These are phyloP conservation scores for Herpailurus yagouaroundi DNA, from an alignment of 2,113 vertebrate genomes.

Conservation along the genomic window DNA sequence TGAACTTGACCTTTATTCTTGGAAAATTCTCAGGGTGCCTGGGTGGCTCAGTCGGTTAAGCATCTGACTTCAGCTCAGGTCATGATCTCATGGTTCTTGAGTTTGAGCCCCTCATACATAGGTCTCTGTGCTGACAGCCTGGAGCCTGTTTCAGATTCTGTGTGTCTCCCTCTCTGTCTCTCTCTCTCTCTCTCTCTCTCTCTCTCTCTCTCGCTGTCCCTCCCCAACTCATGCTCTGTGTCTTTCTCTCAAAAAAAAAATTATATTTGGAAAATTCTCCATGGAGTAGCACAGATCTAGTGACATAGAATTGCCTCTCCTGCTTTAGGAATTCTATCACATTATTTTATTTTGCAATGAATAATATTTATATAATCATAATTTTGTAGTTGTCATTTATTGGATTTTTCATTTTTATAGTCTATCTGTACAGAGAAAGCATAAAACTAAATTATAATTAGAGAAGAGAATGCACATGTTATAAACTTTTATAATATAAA, in stretches of 20 bases:
- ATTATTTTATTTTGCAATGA: not conserved
- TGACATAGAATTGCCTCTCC: not conserved
- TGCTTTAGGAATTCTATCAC: not conserved
- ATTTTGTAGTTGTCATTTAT: not conserved
- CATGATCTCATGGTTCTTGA: too few species aligned
- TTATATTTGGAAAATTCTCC: not conserved
- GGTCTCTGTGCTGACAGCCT: too few species aligned
- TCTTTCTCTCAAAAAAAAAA: too few species aligned
- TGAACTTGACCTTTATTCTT: conserved; percentile 16
- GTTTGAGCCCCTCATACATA: too few species aligned
- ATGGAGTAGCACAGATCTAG: not conserved
- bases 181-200: too few species aligned
- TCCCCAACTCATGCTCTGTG: too few species aligned
- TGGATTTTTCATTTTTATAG: conserved; percentile 6
- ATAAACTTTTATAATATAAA: not conserved
- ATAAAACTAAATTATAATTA: conserved; percentile 34
- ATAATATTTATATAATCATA: not conserved
- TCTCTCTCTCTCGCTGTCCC: too few species aligned
- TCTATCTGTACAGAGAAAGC: not conserved
- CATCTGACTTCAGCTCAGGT: too few species aligned
- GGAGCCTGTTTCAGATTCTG: too few species aligned
- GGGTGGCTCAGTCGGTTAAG: too few species aligned
- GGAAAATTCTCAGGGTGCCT: not conserved
- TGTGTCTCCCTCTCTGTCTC: too few species aligned
- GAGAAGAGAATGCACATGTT: not conserved